phyloP scores from a whole-genome alignment of 2,797 vertebrate genomes.

The Harpagifer antarcticus region DNA sequence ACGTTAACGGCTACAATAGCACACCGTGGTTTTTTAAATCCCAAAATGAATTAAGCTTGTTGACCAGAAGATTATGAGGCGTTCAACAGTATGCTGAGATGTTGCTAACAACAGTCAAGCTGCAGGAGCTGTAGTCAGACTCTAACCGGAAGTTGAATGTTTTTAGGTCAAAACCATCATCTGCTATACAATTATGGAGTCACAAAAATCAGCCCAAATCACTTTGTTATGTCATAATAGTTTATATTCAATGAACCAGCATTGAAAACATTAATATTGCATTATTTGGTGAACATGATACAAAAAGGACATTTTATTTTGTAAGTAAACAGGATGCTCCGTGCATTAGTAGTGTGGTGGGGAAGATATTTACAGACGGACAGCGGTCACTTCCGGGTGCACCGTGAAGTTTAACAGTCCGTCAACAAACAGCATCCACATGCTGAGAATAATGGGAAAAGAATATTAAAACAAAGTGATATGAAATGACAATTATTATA shows the following conservation, averaged over 20 bases:
- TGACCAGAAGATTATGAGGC: background rate
- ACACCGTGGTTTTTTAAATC: background rate
- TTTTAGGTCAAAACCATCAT: background rate
- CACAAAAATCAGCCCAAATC: background rate
- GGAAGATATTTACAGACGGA: slow-evolving; percentile 75
- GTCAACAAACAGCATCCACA: slow-evolving; percentile 11
- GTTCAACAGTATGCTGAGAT: slow-evolving; percentile 1
- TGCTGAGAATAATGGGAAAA: background rate
- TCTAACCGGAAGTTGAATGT: slow-evolving; percentile 46
- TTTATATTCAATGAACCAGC: accelerated
- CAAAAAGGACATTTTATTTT: slow-evolving; percentile 29
- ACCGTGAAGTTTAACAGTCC: slow-evolving; percentile 9
- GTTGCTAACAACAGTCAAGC: slow-evolving; percentile 31
- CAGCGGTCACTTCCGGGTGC: slow-evolving; percentile 58
- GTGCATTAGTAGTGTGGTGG: background rate
- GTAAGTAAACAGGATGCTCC: background rate
- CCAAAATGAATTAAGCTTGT: background rate
- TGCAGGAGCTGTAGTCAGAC: background rate
- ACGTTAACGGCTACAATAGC: background rate
- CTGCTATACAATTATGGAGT: background rate
- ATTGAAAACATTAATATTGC: accelerated
- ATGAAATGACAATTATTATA: background rate
- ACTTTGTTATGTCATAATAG: no score
- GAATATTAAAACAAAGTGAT: background rate
- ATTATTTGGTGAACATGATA: background rate